A percentile compares a stretch with the other conserved stretches of the same genome.
These are phyloP conservation scores for Colossoma macropomum DNA, from an alignment of 2,113 vertebrate genomes.

Conservation along the genomic window DNA sequence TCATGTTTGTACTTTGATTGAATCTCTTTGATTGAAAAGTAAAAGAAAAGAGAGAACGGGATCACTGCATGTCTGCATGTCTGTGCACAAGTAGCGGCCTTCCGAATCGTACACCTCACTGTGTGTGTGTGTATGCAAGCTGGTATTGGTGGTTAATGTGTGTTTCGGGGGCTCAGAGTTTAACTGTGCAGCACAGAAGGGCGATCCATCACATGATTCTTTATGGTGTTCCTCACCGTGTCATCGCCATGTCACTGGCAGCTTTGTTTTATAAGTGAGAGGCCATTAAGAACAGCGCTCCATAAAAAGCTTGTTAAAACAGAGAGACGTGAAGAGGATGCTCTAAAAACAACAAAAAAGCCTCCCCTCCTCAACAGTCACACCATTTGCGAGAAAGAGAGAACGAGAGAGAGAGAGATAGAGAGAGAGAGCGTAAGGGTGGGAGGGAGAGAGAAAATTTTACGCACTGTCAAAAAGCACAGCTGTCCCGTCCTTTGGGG, in stretches of 20 bases:
- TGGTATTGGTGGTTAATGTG: slow-evolving; percentile 44
- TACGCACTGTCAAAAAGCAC: slow-evolving; percentile 67
- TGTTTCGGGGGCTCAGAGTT: slow-evolving; percentile 39
- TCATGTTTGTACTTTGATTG: too few species aligned
- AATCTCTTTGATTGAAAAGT: too few species aligned
- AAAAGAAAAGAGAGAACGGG: background rate
- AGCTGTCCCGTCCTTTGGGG: slow-evolving; percentile 90
- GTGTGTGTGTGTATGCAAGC: slow-evolving; percentile 19
- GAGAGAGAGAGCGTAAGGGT: slow-evolving; percentile 21
- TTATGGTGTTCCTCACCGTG: slow-evolving; percentile 74
- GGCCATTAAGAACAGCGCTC: slow-evolving; percentile 80
- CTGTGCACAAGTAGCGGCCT: slow-evolving; percentile 5
- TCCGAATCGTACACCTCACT: background rate
- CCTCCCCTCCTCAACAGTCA: slow-evolving; percentile 64
- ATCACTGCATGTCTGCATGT: slow-evolving; percentile 12
- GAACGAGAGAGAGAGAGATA: slow-evolving; percentile 18
- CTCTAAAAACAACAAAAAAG: slow-evolving; percentile 76
- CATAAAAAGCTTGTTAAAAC: slow-evolving; percentile 83
- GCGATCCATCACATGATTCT: slow-evolving; percentile 78
- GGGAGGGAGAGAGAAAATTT: slow-evolving; percentile 39
- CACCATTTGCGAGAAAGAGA: slow-evolving; percentile 27
- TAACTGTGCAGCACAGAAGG: slow-evolving; percentile 71
- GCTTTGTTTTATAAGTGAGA: slow-evolving; percentile 83
- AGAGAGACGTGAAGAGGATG: slow-evolving; percentile 76
- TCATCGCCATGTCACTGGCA: slow-evolving; percentile 77